These are phyloP conservation scores for Xylota segnis DNA, from an alignment of 2,888 invertebrate species.

Conservation along the genomic window DNA sequence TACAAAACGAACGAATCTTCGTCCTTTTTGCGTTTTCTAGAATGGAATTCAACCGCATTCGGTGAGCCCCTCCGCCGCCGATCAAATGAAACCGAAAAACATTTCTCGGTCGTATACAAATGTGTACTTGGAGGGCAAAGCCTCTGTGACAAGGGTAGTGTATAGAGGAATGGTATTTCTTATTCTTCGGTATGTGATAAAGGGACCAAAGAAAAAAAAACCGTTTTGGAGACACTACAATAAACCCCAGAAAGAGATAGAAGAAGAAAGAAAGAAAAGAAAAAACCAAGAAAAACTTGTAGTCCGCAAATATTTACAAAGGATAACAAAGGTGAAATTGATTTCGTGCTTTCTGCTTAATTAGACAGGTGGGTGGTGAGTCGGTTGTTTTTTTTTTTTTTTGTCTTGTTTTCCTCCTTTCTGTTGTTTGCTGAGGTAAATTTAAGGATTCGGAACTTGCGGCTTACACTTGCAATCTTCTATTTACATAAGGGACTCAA, in stretches of 20 bases:
- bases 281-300: slow-evolving; percentile 38
- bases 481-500: slow-evolving; percentile 23
- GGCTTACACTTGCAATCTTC: slow-evolving; percentile 7
- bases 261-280: neutral
- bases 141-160: slow-evolving; percentile 45
- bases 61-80: neutral
- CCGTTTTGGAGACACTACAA: slow-evolving; percentile 34
- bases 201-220: slow-evolving; percentile 30
- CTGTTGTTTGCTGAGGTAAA: slow-evolving; percentile 16
- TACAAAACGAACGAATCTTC: slow-evolving; percentile 4
- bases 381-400: neutral
- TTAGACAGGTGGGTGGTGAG: slow-evolving; percentile 52
- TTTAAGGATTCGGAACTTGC: slow-evolving; percentile 21
- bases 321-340: slow-evolving; percentile 75
- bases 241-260: neutral
- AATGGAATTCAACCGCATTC: slow-evolving; percentile 52
- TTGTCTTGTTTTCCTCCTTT: neutral
- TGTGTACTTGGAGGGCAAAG: slow-evolving; percentile 4
- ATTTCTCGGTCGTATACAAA: neutral
- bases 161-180: slow-evolving; percentile 36
- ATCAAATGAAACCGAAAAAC: slow-evolving; percentile 30
- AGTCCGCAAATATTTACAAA: slow-evolving; percentile 69
- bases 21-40: slow-evolving; percentile 22
- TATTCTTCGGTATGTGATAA: slow-evolving; percentile 36
- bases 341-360: slow-evolving; percentile 75